phyloP scores from a whole-genome alignment of 1,140 invertebrate species.

The Vanessa tameamea region DNA sequence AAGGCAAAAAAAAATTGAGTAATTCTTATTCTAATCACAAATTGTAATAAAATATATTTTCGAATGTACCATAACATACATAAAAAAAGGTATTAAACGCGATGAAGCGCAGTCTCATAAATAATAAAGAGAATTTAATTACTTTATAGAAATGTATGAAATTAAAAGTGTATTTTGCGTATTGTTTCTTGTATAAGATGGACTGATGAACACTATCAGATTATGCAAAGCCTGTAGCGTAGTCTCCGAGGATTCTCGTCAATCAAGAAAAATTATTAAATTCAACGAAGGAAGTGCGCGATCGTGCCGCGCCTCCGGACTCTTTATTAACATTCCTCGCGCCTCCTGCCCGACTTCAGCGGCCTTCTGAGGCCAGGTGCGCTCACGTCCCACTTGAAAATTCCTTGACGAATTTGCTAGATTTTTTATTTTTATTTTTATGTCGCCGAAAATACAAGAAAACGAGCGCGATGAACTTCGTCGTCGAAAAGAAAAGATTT shows the following conservation, averaged over 20 bases:
- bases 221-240: constrained; percentile 19
- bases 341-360: constrained; percentile 22
- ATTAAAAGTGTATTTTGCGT: not conserved
- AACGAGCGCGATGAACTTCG: not conserved
- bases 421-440: constrained; percentile 26
- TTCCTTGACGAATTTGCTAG: constrained; percentile 30
- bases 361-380: constrained; percentile 3
- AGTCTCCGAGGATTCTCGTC: constrained; percentile 29
- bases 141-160: too few species aligned
- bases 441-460: constrained; percentile 3
- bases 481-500: constrained; percentile 10
- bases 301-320: constrained; percentile 17
- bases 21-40: too few species aligned
- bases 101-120: too few species aligned
- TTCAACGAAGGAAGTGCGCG: constrained; percentile 27
- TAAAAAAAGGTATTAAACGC: too few species aligned
- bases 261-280: constrained; percentile 41
- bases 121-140: too few species aligned
- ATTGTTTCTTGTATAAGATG: not conserved
- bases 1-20: too few species aligned
- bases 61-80: too few species aligned
- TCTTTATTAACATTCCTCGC: constrained; percentile 42
- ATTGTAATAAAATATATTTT: too few species aligned
- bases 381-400: constrained; percentile 31
- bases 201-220: constrained; percentile 12